phyloP scores from a whole-genome alignment of 2,888 invertebrate genomes.

The Drosophila meridionalis region DNA sequence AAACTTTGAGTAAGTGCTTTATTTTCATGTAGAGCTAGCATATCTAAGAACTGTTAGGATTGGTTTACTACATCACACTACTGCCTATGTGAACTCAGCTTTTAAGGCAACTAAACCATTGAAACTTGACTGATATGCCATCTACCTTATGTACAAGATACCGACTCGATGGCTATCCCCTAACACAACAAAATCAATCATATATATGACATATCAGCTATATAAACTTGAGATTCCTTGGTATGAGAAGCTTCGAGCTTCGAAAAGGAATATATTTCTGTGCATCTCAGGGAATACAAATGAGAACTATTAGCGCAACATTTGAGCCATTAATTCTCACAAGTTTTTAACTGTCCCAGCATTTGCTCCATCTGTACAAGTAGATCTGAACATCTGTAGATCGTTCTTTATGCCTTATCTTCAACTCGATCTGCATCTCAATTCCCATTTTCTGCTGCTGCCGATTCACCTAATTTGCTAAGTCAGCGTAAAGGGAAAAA shows the following conservation, averaged over 20 bases:
- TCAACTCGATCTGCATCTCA: slow-evolving; percentile 2
- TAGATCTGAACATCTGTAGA: slow-evolving; percentile 6
- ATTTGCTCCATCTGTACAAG: slow-evolving; percentile 1
- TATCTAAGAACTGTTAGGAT: neutral
- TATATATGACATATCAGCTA: neutral
- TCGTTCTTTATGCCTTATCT: slow-evolving; percentile 2
- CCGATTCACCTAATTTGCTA: slow-evolving; percentile 36
- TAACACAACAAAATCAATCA: neutral
- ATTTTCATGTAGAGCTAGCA: neutral
- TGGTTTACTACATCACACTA: neutral
- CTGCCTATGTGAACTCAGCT: neutral
- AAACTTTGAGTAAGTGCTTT: neutral
- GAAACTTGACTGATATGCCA: neutral
- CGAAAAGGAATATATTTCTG: neutral
- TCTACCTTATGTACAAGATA: too few relatives aligned
- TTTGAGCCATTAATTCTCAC: slow-evolving; percentile 4
- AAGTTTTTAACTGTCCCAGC: neutral
- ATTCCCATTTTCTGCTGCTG: neutral
- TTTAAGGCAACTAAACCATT: neutral
- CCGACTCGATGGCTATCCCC: too few relatives aligned
- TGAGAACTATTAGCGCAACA: neutral
- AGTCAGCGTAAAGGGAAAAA: slow-evolving; percentile 43
- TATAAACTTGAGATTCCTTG: neutral
- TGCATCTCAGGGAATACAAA: neutral
- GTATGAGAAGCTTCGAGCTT: neutral